phyloP scores from a whole-genome alignment of 2,113 vertebrate genomes.

The Notechis scutatus region DNA sequence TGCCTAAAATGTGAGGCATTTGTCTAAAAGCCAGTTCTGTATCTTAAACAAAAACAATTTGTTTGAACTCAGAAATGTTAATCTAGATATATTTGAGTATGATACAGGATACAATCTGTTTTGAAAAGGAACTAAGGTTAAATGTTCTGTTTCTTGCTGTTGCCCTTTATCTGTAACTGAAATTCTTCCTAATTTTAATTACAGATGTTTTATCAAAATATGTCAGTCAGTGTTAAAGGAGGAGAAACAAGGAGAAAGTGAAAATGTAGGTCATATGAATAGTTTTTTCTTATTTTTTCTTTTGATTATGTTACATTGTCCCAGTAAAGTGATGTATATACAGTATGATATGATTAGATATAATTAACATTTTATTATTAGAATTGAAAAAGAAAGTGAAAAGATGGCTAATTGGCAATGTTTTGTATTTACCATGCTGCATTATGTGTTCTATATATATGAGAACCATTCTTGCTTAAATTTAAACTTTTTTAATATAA shows the following conservation, averaged over 20 bases:
- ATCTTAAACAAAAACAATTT: accelerated
- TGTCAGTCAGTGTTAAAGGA: no score
- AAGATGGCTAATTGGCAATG: neutral
- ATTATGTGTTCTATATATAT: neutral
- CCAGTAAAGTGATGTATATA: neutral
- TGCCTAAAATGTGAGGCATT: neutral
- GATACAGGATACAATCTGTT: neutral
- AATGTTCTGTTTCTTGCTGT: neutral
- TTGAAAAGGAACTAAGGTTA: neutral
- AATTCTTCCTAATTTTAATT: neutral
- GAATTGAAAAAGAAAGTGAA: neutral
- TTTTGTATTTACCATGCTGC: neutral
- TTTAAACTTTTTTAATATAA: neutral
- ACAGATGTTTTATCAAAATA: neutral
- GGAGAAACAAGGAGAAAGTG: neutral
- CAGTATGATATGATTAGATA: neutral
- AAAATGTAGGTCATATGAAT: neutral
- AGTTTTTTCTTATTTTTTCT: neutral
- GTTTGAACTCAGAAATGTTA: neutral
- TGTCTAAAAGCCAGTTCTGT: neutral
- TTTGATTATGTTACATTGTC: neutral
- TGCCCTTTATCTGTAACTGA: neutral
- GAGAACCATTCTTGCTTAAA: neutral
- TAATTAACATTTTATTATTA: neutral
- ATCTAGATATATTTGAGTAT: neutral